Evolutionary conservation across 2,113 vertebrate genomes (phyloP).

Genomic region (Pungitius pungitius): DNA sequence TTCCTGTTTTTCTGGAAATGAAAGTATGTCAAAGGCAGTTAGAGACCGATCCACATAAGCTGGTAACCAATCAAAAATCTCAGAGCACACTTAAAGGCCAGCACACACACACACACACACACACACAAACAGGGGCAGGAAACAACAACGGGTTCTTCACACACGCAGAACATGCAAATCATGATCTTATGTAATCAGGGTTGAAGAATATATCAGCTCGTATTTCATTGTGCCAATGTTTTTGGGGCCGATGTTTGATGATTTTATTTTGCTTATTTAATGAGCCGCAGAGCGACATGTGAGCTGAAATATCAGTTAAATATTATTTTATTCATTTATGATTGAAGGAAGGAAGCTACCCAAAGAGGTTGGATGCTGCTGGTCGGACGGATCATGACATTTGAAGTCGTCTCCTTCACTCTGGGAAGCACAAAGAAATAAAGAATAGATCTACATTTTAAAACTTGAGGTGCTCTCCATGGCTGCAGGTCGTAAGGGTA

Average conservation of each 20-base stretch:
- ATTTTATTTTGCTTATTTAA: neutral
- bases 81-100: slow-evolving; percentile 13
- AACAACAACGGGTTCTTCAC: slow-evolving; percentile 43
- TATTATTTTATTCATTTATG: too few species aligned
- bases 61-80: slow-evolving; percentile 38
- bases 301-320: too few species aligned
- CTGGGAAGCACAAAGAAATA: too few species aligned
- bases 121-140: slow-evolving; percentile 21
- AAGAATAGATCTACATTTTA: neutral
- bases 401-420: neutral
- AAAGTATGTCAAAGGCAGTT: slow-evolving; percentile 75
- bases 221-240: neutral
- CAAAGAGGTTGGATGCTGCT: neutral
- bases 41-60: slow-evolving; percentile 49
- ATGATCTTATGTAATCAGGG: slow-evolving; percentile 17
- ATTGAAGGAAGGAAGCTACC: too few species aligned
- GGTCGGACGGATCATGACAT: neutral
- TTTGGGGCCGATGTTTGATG: neutral
- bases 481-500: neutral
- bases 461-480: neutral
- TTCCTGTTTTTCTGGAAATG: slow-evolving; percentile 81
- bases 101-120: neutral
- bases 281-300: neutral
- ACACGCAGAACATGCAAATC: slow-evolving; percentile 48
- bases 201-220: too few species aligned